Evolutionary conservation across 2,113 vertebrate species (phyloP).

Genomic region (Neotoma lepida): DNA sequence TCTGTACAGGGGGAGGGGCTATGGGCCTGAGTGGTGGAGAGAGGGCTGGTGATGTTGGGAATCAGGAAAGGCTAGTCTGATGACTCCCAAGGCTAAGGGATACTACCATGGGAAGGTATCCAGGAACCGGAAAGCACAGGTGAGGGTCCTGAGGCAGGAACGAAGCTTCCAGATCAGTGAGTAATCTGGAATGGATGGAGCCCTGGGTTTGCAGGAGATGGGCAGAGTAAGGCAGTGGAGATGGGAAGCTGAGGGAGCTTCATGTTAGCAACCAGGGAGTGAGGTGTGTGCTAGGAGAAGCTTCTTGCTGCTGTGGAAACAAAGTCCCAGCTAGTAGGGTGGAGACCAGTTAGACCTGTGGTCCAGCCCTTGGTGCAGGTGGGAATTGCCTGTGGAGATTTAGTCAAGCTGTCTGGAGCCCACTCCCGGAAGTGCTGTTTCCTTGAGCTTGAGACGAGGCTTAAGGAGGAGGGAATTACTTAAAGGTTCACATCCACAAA

Average conservation of each 20-base stretch:
- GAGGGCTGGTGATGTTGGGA: not conserved
- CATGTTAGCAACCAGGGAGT: not conserved
- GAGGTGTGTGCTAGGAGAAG: not conserved
- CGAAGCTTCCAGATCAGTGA: not conserved
- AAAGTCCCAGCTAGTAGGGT: not conserved
- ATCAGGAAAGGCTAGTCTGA: not conserved
- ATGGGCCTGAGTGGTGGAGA: too few relatives aligned
- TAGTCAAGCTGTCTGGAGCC: not conserved
- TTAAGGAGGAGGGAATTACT: not conserved
- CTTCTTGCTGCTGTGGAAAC: not conserved
- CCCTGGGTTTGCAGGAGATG: not conserved
- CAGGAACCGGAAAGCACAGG: not conserved
- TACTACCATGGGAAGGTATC: not conserved
- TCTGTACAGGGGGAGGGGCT: not conserved
- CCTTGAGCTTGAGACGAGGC: not conserved
- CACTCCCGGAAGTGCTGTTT: not conserved
- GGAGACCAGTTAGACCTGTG: not conserved
- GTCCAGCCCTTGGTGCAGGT: not conserved
- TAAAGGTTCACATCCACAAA: not conserved
- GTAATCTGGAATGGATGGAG: not conserved
- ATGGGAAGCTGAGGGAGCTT: not conserved
- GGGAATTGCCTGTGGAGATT: not conserved
- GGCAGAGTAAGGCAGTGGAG: not conserved
- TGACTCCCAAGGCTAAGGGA: not conserved
- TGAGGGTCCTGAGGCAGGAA: not conserved